Conservation (phyloP, 64 coral and sea anemone species). For the Pachyseris speciosa region DNA sequence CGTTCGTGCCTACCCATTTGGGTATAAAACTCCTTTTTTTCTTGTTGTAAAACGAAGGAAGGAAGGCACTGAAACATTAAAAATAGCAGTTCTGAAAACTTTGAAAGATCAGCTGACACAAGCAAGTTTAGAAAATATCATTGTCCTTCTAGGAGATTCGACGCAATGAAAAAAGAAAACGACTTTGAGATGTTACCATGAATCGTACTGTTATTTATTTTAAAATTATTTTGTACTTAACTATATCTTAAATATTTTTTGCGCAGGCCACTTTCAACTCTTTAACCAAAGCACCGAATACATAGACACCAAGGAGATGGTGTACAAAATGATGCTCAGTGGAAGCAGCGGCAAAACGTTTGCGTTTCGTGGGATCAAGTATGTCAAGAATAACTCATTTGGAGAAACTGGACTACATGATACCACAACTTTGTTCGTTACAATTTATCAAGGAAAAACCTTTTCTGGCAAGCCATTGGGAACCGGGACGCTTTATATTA, state of each 20-base stretch:
- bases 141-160: too few species aligned
- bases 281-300: neutral
- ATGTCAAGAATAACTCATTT: conserved; percentile 18
- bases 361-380: conserved; percentile 40
- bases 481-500: neutral
- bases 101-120: too few species aligned
- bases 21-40: neutral
- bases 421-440: conserved; percentile 42
- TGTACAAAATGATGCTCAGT: conserved; percentile 57
- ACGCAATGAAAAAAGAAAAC: too few species aligned
- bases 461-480: neutral
- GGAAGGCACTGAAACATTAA: too few species aligned
- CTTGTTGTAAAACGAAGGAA: too few species aligned
- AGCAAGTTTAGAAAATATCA: too few species aligned
- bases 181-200: too few species aligned
- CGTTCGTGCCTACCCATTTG: neutral
- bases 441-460: neutral
- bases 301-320: conserved; percentile 12
- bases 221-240: too few species aligned
- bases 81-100: too few species aligned
- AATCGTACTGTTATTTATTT: too few species aligned
- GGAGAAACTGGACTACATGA: conserved; percentile 21
- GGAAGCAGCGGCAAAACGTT: neutral
- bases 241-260: too few species aligned
- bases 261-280: conserved; percentile 1